phyloP scores from a whole-genome alignment of 2,113 vertebrate genomes.

The Notarius quadriscutis region DNA sequence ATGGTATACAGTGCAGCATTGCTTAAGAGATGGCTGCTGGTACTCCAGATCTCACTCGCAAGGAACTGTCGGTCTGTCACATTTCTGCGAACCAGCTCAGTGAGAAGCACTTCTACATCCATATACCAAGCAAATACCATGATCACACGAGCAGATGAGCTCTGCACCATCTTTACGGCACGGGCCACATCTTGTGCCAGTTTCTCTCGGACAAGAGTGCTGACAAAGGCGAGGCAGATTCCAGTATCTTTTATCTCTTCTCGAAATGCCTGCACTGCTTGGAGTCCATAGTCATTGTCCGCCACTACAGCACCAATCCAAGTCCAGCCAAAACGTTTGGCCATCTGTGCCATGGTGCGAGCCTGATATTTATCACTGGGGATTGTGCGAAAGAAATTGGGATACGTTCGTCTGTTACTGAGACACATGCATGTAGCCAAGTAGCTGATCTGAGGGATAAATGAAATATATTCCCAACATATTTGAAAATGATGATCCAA shows the following conservation, averaged over 20 bases:
- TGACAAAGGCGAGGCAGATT: slow-evolving; percentile 69
- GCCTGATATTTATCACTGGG: too few relatives aligned
- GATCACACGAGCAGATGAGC: slow-evolving; percentile 46
- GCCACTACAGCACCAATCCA: slow-evolving; percentile 69
- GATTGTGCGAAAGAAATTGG: slow-evolving; percentile 59
- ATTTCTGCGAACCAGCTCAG: slow-evolving; percentile 43
- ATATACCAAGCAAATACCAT: slow-evolving; percentile 70
- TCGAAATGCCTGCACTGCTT: slow-evolving; percentile 66
- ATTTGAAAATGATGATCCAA: too few relatives aligned
- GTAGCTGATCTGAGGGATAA: too few relatives aligned
- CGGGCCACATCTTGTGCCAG: too few relatives aligned
- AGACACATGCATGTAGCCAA: too few relatives aligned
- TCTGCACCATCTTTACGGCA: too few relatives aligned
- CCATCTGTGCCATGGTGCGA: slow-evolving; percentile 65
- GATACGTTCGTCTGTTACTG: too few relatives aligned
- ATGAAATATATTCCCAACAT: too few relatives aligned
- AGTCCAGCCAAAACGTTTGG: slow-evolving; percentile 67
- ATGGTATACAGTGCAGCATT: slow-evolving; percentile 59
- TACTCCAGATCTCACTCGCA: slow-evolving; percentile 74
- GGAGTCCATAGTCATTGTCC: slow-evolving; percentile 68
- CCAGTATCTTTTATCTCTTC: slow-evolving; percentile 62
- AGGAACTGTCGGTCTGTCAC: slow-evolving; percentile 46
- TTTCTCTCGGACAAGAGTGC: too few relatives aligned
- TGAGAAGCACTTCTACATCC: slow-evolving; percentile 67
- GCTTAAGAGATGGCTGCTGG: slow-evolving; percentile 59